Percentiles rank a stretch among this genome's conserved stretches.
phyloP scores from a whole-genome alignment of 2,888 invertebrate genomes.

The Heliconius aoede region DNA sequence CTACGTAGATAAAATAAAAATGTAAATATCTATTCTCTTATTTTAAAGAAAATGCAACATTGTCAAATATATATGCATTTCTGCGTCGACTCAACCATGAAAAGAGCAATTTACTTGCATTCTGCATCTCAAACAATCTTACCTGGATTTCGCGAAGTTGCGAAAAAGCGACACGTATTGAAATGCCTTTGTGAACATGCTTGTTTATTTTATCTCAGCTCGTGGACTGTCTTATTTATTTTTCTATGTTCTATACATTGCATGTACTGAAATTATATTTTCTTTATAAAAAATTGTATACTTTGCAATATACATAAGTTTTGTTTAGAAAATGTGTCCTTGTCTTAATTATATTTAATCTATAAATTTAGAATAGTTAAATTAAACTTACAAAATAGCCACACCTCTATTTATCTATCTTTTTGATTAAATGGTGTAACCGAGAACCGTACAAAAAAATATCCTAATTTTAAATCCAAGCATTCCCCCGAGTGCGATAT shows the following conservation, averaged over 20 bases:
- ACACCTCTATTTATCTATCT: no score
- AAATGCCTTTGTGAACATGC: conserved; percentile 18
- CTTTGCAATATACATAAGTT: no score
- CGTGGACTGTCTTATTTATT: no score
- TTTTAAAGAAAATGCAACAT: conserved; percentile 26
- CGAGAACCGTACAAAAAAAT: no score
- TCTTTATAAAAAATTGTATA: neutral
- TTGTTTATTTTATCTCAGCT: conserved; percentile 5
- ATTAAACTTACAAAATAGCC: no score
- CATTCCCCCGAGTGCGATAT: no score
- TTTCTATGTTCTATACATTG: no score
- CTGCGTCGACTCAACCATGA: conserved; percentile 30
- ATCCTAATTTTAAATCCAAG: no score
- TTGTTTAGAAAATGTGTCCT: no score
- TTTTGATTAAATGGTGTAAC: no score
- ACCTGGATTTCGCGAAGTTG: conserved; percentile 31
- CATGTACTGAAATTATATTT: neutral
- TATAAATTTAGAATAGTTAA: no score
- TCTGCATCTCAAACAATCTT: conserved; percentile 29
- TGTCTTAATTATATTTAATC: no score
- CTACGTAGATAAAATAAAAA: conserved; percentile 2
- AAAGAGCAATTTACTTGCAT: conserved; percentile 35
- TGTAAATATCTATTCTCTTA: conserved; percentile 1
- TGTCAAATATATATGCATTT: conserved; percentile 29
- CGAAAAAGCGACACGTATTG: conserved; percentile 24